Base-by-base conservation (phyloP, 2,888 invertebrate species). In the Dolomedes plantarius region DNA sequence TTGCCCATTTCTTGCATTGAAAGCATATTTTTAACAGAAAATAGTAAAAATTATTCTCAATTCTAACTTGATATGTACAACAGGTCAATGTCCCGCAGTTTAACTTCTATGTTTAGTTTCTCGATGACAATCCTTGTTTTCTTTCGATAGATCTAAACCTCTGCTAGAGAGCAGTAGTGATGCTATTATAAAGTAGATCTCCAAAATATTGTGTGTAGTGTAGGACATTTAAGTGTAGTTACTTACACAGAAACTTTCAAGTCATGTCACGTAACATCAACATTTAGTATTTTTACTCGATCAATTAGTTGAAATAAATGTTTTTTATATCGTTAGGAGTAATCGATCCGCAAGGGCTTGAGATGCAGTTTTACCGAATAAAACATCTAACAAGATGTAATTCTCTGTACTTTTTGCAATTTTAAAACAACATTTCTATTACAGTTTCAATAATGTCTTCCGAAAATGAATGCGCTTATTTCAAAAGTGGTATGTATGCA, bases 401-500 rank as follows among this genome's bases (percentile, higher is more conserved):
- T 32, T 50, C 36, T 73, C n/a, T n/a, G 27, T 2, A 41, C 46
- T 74, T 39, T 56, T 68, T 27, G 11, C 16, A 31, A 27, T 65
- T 19, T 65, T 64, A 82, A 32, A 69, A 28, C 11, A 46, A 19
- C 41, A 32, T 68, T 75, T 56, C 29, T 46, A 74, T n/a, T 56
- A 23, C n/a, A 56, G 3, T 56, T 56, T 56, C 19, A n/a, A 56
- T 23, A 62, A 85, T 85, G 83, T 85, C 83, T 85, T 85, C 83
- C 73, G 83, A 85, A 73, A 85, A 85, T 78, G 83, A 85, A 68
- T 77, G 83, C 56, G 65, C 76, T 56, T 85, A 77, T 77, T 77
- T 67, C 13, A 85, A 85, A 77, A 73, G 83, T 68, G 77, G 83
- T 85, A 67, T 68, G 83, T 85, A 19, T 31, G 13, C 19, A 16